Base-by-base conservation (phyloP, 2,888 invertebrate genomes). In the Coremacera marginata region DNA sequence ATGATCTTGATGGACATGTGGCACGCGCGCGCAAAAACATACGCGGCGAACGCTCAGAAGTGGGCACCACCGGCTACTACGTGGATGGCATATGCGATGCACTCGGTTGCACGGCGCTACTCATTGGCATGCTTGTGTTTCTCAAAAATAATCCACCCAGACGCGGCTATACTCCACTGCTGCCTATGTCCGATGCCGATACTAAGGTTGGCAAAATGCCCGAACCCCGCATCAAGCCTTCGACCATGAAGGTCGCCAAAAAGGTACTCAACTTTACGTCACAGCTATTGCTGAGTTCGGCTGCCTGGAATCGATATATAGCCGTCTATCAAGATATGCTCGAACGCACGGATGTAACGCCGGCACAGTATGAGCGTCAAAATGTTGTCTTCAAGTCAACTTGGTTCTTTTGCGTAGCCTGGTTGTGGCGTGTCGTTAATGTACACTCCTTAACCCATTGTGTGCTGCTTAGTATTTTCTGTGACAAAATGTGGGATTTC, bases 1-100 rank as follows among this genome's bases (percentile, higher is more conserved):
- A 97, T 84, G 95, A 95, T 84, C 89, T 97, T 79, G 97, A 97
- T 84, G 97, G 97, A 0, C 94, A 95, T 84, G 94, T 97, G 3
- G 96, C 96, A 0, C 92, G 96, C 78, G 93, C 92, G 34, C 91
- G 94, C 75, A 93, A 93, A 84, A 92, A 95, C 85, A 92, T 95
- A 37, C 92, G 92, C 79, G 95, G 95, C 0, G 95, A 95, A 87
- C 91, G 93, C 31, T 95, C 95, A 0, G 94, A 95, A 85, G 93
- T 95, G n/a, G 95, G 95, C 0, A 93, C 94, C 0, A 86, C 93
- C 0, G 96, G 96, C 0, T 96, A 95, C 84, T 94, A 94, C 89
- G 92, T 96, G 1, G 96, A 96, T 83, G 96, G 95, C 0, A 88
- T 95, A 4, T 95, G 95, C 83, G 96, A 96, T 89, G 92, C 93